These are phyloP conservation scores for Drosophila ambigua DNA, from an alignment of 1,140 invertebrate genomes.

Conservation along the genomic window DNA sequence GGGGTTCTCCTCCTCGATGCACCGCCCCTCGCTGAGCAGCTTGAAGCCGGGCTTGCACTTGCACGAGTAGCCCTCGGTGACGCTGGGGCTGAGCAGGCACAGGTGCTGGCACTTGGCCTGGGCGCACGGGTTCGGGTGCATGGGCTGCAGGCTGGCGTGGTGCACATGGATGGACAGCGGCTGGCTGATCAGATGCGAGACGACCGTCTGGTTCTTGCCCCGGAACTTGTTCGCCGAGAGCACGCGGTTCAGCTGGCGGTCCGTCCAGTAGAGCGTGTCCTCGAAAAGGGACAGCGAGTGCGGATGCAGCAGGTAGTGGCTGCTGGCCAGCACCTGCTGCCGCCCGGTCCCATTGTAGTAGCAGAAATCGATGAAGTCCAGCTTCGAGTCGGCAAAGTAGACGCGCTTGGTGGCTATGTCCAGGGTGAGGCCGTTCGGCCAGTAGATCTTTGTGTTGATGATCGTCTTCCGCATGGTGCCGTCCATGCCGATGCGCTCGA, in stretches of 20 bases:
- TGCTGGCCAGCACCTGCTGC: constrained; percentile 93
- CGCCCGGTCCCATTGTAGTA: constrained; percentile 97
- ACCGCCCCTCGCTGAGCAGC: constrained; percentile 88
- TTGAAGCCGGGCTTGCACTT: constrained; percentile 96
- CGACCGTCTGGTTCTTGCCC: constrained; percentile 95
- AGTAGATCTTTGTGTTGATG: constrained; percentile 98
- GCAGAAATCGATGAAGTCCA: constrained; percentile 99
- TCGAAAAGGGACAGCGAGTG: constrained; percentile 97
- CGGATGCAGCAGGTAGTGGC: constrained; percentile 96
- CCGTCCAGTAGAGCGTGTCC: constrained; percentile 98
- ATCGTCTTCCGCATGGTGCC: constrained; percentile 94
- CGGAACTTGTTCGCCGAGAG: constrained; percentile 95
- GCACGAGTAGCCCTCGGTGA: constrained; percentile 91
- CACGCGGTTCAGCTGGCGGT: constrained; percentile 95
- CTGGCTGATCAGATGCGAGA: constrained; percentile 96
- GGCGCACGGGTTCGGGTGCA: constrained; percentile 92
- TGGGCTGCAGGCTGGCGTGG: constrained; percentile 96
- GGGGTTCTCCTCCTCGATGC: constrained; percentile 92
- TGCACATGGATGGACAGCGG: constrained; percentile 97
- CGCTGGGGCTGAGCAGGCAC: constrained; percentile 93
- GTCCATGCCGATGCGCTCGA: constrained; percentile 98
- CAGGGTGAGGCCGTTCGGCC: constrained; percentile 98
- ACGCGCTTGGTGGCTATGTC: constrained; percentile 97
- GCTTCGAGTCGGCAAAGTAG: constrained; percentile 98
- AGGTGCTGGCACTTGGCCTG: constrained; percentile 93